Evolutionary conservation across 2,888 invertebrate species (phyloP).

Genomic region (Anarsia innoxiella): DNA sequence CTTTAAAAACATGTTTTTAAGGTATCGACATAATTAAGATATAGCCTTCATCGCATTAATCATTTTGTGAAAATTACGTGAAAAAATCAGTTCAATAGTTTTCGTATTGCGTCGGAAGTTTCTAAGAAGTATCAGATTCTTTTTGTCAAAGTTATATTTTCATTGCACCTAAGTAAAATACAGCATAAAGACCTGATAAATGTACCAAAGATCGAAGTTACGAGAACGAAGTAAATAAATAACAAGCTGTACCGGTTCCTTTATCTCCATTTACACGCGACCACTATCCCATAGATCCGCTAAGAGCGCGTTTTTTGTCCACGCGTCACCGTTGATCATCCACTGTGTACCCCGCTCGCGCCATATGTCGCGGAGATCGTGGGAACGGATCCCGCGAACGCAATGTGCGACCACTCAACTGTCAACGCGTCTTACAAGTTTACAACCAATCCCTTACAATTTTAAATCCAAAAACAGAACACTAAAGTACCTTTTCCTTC

Average conservation of each 20-base stretch:
- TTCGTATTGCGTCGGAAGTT: no score
- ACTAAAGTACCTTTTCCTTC: slow-evolving; percentile 31
- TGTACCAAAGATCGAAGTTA: no score
- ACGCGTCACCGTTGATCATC: slow-evolving; percentile 67
- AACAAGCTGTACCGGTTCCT: slow-evolving; percentile 31
- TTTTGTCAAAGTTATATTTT: no score
- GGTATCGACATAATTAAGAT: no score
- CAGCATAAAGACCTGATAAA: no score
- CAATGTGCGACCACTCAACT: slow-evolving; percentile 64
- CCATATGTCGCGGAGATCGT: slow-evolving; percentile 72
- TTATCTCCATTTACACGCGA: slow-evolving; percentile 43
- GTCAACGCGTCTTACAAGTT: slow-evolving; percentile 36
- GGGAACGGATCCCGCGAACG: slow-evolving; percentile 64
- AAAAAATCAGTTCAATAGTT: no score
- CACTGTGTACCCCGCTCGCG: slow-evolving; percentile 57
- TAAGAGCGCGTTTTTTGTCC: slow-evolving; percentile 67
- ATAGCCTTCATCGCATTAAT: no score
- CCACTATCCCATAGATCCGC: slow-evolving; percentile 58
- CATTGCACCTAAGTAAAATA: no score
- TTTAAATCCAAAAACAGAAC: slow-evolving; percentile 20
- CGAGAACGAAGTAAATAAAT: background rate
- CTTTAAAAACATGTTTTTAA: no score
- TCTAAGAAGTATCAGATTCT: no score
- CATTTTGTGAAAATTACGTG: no score
- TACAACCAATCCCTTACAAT: slow-evolving; percentile 17